Conservation (phyloP, 2,888 invertebrate species). For the Torymus auratus region DNA sequence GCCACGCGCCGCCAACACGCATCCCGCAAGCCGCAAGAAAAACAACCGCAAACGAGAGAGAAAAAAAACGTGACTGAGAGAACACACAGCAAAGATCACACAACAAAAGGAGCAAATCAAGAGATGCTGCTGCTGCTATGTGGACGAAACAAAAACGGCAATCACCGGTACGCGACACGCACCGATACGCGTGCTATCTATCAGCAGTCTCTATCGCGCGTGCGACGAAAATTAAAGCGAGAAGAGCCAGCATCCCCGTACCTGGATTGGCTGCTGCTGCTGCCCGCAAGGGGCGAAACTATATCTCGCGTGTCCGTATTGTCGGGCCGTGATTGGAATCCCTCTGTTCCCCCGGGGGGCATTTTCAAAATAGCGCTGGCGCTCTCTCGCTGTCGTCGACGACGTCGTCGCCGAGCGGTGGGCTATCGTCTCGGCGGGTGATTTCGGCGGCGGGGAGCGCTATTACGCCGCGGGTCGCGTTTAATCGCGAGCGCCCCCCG, state of each 20-base stretch:
- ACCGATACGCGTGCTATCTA: too few species aligned
- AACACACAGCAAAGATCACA: too few species aligned
- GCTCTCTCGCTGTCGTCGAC: not conserved
- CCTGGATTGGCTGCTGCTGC: conserved; percentile 11
- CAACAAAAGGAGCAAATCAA: too few species aligned
- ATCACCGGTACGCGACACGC: too few species aligned
- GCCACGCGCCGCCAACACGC: too few species aligned
- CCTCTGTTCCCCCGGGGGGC: conserved; percentile 15
- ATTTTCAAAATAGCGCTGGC: conserved; percentile 34
- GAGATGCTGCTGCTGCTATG: too few species aligned
- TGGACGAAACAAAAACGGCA: too few species aligned
- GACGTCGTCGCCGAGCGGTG: not conserved
- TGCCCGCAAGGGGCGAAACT: not conserved
- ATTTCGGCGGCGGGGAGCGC: conserved; percentile 2
- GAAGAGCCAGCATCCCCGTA: not conserved
- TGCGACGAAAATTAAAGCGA: conserved; percentile 48
- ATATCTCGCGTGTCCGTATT: not conserved
- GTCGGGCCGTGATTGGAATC: conserved; percentile 31
- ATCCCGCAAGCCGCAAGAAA: too few species aligned
- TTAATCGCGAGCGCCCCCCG: conserved; percentile 17
- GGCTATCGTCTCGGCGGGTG: conserved; percentile 23
- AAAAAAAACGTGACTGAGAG: too few species aligned
- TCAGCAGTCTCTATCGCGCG: not conserved
- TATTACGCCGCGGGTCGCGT: not conserved
- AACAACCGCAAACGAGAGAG: too few species aligned